phyloP scores from a whole-genome alignment of 2,113 vertebrate genomes.

The Pachyramphus minor region DNA sequence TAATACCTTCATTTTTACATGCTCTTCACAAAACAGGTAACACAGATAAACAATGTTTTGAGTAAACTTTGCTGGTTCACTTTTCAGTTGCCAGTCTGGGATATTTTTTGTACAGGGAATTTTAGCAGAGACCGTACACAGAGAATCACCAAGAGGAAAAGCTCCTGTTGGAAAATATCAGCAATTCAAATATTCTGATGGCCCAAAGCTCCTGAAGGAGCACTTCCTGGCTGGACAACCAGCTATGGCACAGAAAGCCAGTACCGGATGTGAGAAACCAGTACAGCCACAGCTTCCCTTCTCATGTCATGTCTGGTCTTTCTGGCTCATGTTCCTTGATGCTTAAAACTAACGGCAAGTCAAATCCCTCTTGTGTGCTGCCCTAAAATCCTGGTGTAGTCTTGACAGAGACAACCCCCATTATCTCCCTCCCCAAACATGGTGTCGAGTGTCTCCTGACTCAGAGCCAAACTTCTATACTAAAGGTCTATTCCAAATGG shows the following conservation, averaged over 20 bases:
- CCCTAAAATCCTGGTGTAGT: background rate
- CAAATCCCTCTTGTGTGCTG: background rate
- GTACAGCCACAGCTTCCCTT: background rate
- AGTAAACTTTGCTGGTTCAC: background rate
- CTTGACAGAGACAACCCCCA: background rate
- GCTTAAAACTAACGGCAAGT: background rate
- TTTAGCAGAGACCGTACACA: background rate
- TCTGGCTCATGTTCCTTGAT: background rate
- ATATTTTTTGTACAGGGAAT: background rate
- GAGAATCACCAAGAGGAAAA: background rate
- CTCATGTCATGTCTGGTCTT: background rate
- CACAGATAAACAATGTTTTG: rapidly evolving
- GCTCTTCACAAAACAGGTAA: rapidly evolving
- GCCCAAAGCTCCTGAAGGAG: background rate
- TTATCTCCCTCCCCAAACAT: background rate
- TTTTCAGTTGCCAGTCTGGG: background rate
- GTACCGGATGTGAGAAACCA: background rate
- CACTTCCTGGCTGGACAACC: background rate
- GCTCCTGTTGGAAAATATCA: background rate
- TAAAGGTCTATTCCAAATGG: background rate
- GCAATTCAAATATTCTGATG: rapidly evolving
- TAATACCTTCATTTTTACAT: background rate
- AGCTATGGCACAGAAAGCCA: background rate
- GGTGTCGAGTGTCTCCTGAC: rapidly evolving
- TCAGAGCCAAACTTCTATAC: background rate